Base-by-base conservation (phyloP, 2,113 vertebrate genomes). In the Myiozetetes cayanensis region DNA sequence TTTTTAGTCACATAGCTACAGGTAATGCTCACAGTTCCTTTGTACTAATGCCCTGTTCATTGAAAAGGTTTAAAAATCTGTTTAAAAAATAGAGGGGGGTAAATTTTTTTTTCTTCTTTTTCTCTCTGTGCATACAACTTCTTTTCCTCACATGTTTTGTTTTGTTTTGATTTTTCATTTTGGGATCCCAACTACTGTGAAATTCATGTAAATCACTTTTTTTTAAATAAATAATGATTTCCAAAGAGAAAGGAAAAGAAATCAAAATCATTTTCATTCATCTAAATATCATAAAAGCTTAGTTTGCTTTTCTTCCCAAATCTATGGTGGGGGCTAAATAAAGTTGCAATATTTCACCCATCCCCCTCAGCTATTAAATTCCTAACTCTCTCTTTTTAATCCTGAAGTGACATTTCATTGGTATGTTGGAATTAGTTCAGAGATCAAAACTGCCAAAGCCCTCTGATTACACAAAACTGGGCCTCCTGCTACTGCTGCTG, bases 371-470 rank as follows among this genome's bases (percentile, higher is more conserved):
- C 55, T 84, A 56, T 89, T 81, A 55, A 93, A 95, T 52, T 89
- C 76, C 27, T 74, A 70, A 19, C 14, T 82, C 56, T 41, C 52
- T 73, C 50, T 87, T 81, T 79, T 85, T 55, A 27, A 2, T 65
- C 61, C 46, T 78, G 46, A 81, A 79, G 49, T 65, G 83, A 53
- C 59, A 49, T 72, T 91, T 91, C 78, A 37, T n/a, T 75, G 89
- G 30, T 71, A n/a, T 79, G 68, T 65, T 94, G 73, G 78, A 95
- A 95, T 95, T 68, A 78, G 87, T 79, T 91, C 66, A 87, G 93
- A 63, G 62, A 91, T 90, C 78, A 59, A 47, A 78, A 75, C 35
- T 93, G 83, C 72, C 72, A 77, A 77, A 90, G 35, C 56, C 68
- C 85, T 91, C 82, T 94, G 83, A 94, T 94, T 86, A 83, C 72